Percentiles rank a stretch among this genome's conserved stretches.
These are phyloP conservation scores for Wiebesia pumilae DNA, from an alignment of 1,140 invertebrate species.

Conservation along the genomic window DNA sequence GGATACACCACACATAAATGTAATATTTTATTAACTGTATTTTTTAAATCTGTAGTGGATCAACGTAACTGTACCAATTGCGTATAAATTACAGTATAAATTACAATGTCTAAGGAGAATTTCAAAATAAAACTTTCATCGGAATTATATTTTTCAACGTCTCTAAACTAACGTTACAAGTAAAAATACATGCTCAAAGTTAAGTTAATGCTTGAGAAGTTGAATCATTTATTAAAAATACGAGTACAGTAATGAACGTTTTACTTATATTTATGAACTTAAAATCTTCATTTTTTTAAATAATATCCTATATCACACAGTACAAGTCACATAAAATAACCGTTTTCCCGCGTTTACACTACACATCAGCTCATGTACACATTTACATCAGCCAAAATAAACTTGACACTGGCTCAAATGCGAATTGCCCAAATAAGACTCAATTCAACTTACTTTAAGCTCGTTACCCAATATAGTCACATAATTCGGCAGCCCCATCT, in stretches of 20 bases:
- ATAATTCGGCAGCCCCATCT: neutral
- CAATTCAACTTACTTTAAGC: constrained; percentile 15
- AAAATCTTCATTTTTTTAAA: neutral
- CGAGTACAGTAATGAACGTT: neutral
- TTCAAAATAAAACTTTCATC: no score
- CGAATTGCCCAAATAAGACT: constrained; percentile 22
- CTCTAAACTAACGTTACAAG: no score
- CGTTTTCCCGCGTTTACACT: neutral
- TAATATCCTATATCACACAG: neutral
- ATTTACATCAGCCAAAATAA: neutral
- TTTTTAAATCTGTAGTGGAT: no score
- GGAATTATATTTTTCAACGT: no score
- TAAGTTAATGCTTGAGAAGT: neutral
- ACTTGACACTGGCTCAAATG: constrained; percentile 9
- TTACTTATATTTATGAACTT: neutral
- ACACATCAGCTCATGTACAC: neutral
- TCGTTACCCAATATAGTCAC: neutral
- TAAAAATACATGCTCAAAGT: neutral
- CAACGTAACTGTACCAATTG: no score
- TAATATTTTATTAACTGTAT: no score
- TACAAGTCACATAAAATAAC: neutral
- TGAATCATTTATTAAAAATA: neutral
- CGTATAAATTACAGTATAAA: no score
- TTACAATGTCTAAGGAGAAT: no score
- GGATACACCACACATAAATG: no score